Conservation (phyloP, 1,140 invertebrate species). For the Agrypnia vestita region DNA sequence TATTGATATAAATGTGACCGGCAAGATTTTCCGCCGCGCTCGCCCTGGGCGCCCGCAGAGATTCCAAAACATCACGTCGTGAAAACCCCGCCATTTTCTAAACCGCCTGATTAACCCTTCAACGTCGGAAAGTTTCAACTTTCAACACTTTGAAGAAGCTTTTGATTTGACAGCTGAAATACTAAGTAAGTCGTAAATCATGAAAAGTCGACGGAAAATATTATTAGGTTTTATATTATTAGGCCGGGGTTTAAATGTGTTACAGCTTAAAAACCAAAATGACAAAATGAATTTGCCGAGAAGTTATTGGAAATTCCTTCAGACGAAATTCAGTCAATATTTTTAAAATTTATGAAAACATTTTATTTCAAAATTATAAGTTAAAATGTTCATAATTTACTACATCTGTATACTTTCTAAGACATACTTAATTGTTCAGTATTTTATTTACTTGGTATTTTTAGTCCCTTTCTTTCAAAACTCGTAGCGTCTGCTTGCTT, state of each 20-base stretch:
- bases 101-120: slow-evolving; percentile 42
- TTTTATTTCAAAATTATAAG: no score
- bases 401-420: no score
- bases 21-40: not conserved
- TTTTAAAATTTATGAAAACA: no score
- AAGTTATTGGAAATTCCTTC: not conserved
- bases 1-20: no score
- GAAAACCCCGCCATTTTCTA: slow-evolving; percentile 21
- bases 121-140: slow-evolving; percentile 42
- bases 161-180: slow-evolving; percentile 40
- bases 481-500: no score
- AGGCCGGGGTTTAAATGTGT: no score
- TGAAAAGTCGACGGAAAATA: not conserved
- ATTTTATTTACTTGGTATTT: no score
- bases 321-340: no score
- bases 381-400: no score
- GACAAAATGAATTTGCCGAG: not conserved
- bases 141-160: slow-evolving; percentile 45
- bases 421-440: no score
- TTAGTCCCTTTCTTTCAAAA: no score
- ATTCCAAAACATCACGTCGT: slow-evolving; percentile 15
- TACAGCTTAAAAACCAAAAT: not conserved
- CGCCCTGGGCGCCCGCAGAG: not conserved
- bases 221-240: no score
- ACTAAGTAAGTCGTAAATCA: slow-evolving; percentile 39